These are phyloP conservation scores for Heterodera carotae DNA, from an alignment of 1,140 invertebrate species.

Conservation along the genomic window DNA sequence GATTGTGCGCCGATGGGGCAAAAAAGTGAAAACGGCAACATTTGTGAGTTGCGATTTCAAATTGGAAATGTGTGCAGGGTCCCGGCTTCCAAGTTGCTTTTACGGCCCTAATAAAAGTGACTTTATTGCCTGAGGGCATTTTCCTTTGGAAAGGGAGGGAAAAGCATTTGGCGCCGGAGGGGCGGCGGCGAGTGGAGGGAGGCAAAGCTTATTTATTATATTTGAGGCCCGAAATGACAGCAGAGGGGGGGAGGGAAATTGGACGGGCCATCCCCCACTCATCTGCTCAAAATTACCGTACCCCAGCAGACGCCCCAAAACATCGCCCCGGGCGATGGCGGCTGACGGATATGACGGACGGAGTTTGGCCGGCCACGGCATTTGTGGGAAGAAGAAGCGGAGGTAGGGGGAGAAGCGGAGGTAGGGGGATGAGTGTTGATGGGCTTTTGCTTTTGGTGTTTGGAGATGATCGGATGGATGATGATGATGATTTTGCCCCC, in stretches of 20 bases:
- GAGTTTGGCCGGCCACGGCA: no score
- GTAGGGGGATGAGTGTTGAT: not conserved
- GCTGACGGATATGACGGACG: slow-evolving; percentile 18
- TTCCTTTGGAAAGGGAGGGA: not conserved
- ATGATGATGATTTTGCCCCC: slow-evolving; percentile 2
- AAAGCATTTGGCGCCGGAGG: slow-evolving; percentile 6
- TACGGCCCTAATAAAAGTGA: slow-evolving; percentile 14
- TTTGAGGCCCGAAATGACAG: slow-evolving; percentile 7
- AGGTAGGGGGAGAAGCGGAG: not conserved
- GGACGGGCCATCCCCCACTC: not conserved
- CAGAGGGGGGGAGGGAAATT: not conserved
- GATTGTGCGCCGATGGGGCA: not conserved
- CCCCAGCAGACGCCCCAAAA: not conserved
- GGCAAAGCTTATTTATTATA: slow-evolving; percentile 17
- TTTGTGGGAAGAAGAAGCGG: no score
- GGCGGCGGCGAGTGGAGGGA: not conserved
- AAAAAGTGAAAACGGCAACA: not conserved
- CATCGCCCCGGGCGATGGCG: not conserved
- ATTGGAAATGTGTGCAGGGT: not conserved
- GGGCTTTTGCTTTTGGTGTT: no score
- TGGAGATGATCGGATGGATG: not conserved
- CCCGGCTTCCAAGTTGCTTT: slow-evolving; percentile 4
- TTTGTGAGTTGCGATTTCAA: slow-evolving; percentile 3
- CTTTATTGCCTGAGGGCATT: slow-evolving; percentile 4
- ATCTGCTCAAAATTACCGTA: slow-evolving; percentile 3